A percentile compares a stretch with the other conserved stretches of the same genome.
These are phyloP conservation scores for Hypolimnas misippus DNA, from an alignment of 2,888 invertebrate species.

Conservation along the genomic window DNA sequence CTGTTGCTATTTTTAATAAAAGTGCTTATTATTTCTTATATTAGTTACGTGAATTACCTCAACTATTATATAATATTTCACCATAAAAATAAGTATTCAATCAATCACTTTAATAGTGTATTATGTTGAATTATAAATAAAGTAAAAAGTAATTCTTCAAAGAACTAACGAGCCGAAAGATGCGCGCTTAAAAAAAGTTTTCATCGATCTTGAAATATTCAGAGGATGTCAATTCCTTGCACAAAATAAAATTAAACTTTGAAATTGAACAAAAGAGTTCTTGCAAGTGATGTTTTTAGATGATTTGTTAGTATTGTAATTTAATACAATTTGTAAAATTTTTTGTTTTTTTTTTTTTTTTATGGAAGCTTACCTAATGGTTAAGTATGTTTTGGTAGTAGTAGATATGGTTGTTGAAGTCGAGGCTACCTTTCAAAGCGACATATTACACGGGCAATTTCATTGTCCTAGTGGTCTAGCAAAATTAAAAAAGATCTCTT, in stretches of 20 bases:
- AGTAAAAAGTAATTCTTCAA: not conserved
- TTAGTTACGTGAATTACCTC: not conserved
- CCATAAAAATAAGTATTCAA: not conserved
- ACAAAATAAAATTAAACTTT: slow-evolving; percentile 6
- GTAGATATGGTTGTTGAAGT: no score
- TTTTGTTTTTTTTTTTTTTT: no score
- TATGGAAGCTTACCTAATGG: no score
- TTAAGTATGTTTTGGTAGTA: no score
- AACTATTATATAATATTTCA: not conserved
- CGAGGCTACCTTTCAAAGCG: no score
- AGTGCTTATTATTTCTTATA: no score
- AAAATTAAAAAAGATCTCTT: no score
- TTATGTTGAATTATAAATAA: not conserved
- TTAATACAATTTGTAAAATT: no score
- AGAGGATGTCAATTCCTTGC: not conserved
- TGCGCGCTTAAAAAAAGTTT: not conserved
- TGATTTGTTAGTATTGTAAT: not conserved
- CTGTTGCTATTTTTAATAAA: no score
- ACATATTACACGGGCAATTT: no score
- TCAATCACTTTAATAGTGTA: not conserved
- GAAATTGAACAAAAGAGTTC: not conserved
- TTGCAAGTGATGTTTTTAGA: not conserved
- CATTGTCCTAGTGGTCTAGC: no score
- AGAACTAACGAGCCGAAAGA: not conserved
- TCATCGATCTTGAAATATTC: not conserved